Evolutionary conservation across 2,888 invertebrate species (phyloP).

Genomic region (Cryptosula pallasiana): DNA sequence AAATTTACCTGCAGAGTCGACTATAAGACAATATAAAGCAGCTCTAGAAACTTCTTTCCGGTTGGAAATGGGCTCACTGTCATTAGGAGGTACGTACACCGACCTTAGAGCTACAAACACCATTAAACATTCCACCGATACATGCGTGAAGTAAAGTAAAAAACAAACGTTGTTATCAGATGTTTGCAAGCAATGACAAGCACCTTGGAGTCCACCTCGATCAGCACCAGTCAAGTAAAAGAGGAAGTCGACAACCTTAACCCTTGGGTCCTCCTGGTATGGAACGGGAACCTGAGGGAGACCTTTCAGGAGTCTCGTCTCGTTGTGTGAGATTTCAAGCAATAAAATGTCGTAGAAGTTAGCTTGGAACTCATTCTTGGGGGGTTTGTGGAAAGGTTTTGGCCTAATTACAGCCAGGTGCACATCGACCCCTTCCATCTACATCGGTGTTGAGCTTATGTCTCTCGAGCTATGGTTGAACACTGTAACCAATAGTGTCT

Average conservation of each 20-base stretch:
- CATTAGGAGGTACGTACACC: conserved; percentile 18
- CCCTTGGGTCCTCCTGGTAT: conserved; percentile 20
- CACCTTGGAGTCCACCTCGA: conserved; percentile 12
- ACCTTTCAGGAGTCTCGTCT: background rate
- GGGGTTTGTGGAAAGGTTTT: conserved; percentile 19
- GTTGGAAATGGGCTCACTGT: conserved; percentile 6
- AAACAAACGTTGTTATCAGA: no score
- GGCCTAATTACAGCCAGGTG: conserved; percentile 21
- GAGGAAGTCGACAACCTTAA: conserved; percentile 7
- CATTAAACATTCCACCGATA: no score
- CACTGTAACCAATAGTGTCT: no score
- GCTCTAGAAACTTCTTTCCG: conserved; percentile 20
- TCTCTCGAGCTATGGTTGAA: no score
- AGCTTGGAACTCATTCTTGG: conserved; percentile 19
- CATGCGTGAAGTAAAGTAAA: no score
- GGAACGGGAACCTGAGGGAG: conserved; percentile 20
- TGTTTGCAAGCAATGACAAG: no score
- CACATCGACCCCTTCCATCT: conserved; percentile 22
- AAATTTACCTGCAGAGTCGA: conserved; percentile 15
- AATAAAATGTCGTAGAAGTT: conserved; percentile 21
- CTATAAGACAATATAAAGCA: conserved; percentile 24
- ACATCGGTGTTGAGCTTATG: background rate
- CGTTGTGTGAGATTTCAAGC: conserved; percentile 8
- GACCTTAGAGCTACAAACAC: conserved; percentile 20
- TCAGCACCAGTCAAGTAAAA: conserved; percentile 21